These are phyloP conservation scores for Gorsachius goisagi DNA, from an alignment of 2,113 vertebrate genomes.

Conservation along the genomic window DNA sequence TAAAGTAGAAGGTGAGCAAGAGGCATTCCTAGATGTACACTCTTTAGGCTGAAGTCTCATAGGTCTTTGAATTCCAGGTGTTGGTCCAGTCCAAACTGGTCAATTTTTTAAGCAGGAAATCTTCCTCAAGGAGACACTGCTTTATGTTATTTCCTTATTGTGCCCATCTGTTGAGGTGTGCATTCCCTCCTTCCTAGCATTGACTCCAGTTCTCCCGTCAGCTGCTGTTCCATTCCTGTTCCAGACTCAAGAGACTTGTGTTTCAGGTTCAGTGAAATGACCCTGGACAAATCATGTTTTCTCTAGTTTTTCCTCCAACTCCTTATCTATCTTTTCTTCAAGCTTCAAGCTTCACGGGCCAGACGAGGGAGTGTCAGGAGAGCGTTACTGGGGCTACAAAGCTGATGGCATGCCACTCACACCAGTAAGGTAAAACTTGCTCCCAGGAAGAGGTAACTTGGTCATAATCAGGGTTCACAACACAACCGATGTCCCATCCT, in stretches of 20 bases:
- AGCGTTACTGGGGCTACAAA: rapidly evolving
- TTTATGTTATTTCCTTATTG: not conserved
- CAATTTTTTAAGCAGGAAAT: not conserved
- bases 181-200: not conserved
- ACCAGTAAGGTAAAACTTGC: not conserved
- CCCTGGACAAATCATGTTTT: not conserved
- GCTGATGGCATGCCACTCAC: not conserved
- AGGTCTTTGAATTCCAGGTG: not conserved
- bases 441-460: not conserved
- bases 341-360: rapidly evolving
- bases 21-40: not conserved
- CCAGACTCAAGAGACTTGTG: not conserved
- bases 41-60: not conserved
- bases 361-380: not conserved
- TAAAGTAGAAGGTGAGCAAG: not conserved
- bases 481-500: not conserved
- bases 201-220: not conserved
- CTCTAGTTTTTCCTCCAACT: not conserved
- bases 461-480: not conserved
- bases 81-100: not conserved
- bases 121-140: not conserved
- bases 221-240: not conserved
- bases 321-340: not conserved
- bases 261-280: not conserved
- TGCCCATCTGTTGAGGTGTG: not conserved